Evolutionary conservation across 2,888 invertebrate genomes (phyloP), one percentile per base, ranked within the genome.

Genomic region (Mycalesis mineus): DNA sequence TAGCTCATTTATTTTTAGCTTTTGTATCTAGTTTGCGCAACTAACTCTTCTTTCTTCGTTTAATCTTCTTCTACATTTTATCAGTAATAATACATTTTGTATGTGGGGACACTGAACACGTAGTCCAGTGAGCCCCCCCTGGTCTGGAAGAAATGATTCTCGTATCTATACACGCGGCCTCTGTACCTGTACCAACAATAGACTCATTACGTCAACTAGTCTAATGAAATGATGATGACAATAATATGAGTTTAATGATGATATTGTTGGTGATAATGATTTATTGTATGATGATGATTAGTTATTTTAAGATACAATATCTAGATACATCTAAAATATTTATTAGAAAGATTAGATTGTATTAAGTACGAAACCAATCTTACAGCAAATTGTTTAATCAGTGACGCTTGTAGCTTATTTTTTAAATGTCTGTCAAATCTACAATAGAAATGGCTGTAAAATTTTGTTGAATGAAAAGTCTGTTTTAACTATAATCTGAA

Each of bases 91-190:
- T 88, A 89, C 89, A 89, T 88, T 84, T 82, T 88, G 79, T 89
- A 89, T 64, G 85, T 87, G 65, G 89, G 89, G 54, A 88, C 86
- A 74, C 89, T 88, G 83, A 89, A 89, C 61, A 89, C 86, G 81
- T 89, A 89, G 82, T 88, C 87, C 75, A 89, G 71, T 65, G 84
- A 79, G 57, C 81, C 77, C 75, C 89, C 89, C 70, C 88, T 79
- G 69, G 86, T 79, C 78, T 88, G 84, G 88, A 88, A 89, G 88
- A 88, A 89, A 87, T 89, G 89, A 80, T 88, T 88, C 83, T 89
- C 87, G 88, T 89, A 89, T 81, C 81, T 80, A 88, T 89, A 89
- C 60, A 84, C 88, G 71, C 89, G 88, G 76, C 87, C 88, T 77
- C 87, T 88, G 88, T 89, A 89, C 89, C 89, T 89, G 89, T 78